Conservation (phyloP, 2,797 vertebrate genomes). For the Hypotaenidia okinawae region DNA sequence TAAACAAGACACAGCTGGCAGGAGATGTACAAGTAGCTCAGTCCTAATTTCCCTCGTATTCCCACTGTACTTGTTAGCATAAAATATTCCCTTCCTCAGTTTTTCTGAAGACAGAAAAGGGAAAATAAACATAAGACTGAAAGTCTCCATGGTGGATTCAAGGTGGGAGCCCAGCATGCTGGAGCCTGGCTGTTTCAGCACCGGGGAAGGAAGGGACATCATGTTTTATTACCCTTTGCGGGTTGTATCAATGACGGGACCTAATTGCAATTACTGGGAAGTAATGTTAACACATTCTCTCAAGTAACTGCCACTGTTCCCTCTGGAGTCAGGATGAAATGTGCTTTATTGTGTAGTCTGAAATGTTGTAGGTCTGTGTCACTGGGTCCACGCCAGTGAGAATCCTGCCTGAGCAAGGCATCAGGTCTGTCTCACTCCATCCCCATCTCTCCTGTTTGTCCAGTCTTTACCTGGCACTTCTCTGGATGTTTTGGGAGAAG, state of each 20-base stretch:
- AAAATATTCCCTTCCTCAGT: neutral
- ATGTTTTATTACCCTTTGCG: constrained; percentile 21
- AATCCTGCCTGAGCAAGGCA: neutral
- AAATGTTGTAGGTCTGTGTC: neutral
- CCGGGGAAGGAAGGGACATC: neutral
- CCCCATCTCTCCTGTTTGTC: neutral
- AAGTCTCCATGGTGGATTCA: neutral
- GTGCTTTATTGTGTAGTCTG: neutral
- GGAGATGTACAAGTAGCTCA: constrained; percentile 5
- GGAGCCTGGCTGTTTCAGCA: neutral
- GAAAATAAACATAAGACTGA: neutral
- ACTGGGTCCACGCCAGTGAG: neutral
- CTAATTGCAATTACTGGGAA: constrained; percentile 8
- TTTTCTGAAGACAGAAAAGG: constrained; percentile 2
- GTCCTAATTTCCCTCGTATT: neutral
- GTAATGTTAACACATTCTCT: neutral
- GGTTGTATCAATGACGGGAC: neutral
- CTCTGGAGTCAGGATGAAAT: neutral
- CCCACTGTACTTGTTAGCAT: constrained; percentile 22
- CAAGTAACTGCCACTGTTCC: neutral
- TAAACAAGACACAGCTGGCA: constrained; percentile 48
- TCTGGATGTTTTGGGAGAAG: neutral
- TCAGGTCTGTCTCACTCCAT: fast-evolving
- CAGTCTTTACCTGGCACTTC: neutral
- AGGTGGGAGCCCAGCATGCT: neutral